These are phyloP conservation scores for Bombycilla garrulus DNA, from an alignment of 2,113 vertebrate genomes.

Conservation along the genomic window DNA sequence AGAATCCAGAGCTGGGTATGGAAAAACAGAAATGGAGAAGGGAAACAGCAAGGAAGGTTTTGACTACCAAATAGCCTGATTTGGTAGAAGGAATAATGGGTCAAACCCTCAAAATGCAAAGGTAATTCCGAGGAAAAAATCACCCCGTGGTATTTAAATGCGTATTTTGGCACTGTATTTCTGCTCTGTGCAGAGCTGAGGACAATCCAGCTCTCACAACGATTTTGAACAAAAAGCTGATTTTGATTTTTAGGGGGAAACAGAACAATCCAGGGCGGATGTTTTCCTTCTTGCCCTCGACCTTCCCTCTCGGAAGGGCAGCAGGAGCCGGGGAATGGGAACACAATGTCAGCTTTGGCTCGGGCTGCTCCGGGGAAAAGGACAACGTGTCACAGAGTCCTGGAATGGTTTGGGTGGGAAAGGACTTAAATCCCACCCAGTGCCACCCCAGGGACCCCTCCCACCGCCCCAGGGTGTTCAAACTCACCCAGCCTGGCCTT, in stretches of 20 bases:
- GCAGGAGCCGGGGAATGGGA: not conserved
- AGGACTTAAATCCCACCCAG: not conserved
- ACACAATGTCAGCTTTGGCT: fast-evolving
- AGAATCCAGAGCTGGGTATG: not conserved
- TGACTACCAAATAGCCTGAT: not conserved
- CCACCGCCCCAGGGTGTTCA: not conserved
- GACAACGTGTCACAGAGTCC: fast-evolving
- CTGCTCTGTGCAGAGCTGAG: not conserved
- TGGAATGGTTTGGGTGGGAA: fast-evolving
- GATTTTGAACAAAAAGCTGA: not conserved
- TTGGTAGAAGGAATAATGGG: not conserved
- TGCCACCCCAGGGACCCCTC: not conserved
- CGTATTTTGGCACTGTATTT: not conserved
- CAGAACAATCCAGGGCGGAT: not conserved
- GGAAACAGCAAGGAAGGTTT: not conserved
- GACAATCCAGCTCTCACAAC: not conserved
- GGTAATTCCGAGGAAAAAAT: not conserved
- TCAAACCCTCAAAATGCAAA: not conserved
- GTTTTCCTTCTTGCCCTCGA: not conserved
- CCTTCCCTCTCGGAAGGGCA: not conserved
- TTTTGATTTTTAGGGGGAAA: not conserved
- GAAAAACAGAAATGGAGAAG: not conserved
- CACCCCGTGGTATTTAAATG: fast-evolving
- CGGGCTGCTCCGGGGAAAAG: not conserved
- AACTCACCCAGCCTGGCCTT: not conserved